phyloP scores from a whole-genome alignment of 2,888 invertebrate species.

The Noctua pronuba region DNA sequence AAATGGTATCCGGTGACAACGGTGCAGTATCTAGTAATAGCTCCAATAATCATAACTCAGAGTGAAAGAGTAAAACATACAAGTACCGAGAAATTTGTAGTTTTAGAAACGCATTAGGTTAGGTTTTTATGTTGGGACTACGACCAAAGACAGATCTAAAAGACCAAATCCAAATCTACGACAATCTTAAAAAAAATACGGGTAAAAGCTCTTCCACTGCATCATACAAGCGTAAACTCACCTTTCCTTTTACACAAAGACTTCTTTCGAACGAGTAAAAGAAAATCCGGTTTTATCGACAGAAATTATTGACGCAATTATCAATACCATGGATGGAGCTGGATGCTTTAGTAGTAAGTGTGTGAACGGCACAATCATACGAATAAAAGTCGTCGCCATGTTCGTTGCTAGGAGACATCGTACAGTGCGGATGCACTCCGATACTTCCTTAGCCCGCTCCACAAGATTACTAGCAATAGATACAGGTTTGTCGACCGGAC shows the following conservation, averaged over 20 bases:
- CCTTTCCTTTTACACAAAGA: constrained; percentile 20
- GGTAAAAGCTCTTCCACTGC: constrained; percentile 7
- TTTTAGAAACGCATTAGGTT: not conserved
- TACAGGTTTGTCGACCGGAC: constrained; percentile 78
- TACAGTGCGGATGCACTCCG: constrained; percentile 71
- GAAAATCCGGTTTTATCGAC: constrained; percentile 49
- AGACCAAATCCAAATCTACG: not conserved
- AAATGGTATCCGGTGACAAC: constrained; percentile 57
- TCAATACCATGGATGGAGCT: constrained; percentile 41
- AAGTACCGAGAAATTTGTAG: not conserved
- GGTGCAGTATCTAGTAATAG: constrained; percentile 36
- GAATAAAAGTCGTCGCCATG: constrained; percentile 29
- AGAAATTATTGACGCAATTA: constrained; percentile 54
- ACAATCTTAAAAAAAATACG: constrained; percentile 2
- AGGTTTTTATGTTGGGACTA: not conserved
- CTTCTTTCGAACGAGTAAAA: constrained; percentile 26
- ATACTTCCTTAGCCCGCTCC: constrained; percentile 72
- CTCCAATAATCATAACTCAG: constrained; percentile 39
- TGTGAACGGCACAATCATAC: constrained; percentile 42
- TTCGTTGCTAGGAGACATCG: constrained; percentile 52
- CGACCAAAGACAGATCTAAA: not conserved
- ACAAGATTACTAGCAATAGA: constrained; percentile 75
- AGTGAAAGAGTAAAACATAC: constrained; percentile 13
- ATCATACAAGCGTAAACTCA: constrained; percentile 21
- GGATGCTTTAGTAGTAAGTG: constrained; percentile 26